Conservation (phyloP, 1,140 invertebrate genomes). For the Leptestheria dahalacensis region DNA sequence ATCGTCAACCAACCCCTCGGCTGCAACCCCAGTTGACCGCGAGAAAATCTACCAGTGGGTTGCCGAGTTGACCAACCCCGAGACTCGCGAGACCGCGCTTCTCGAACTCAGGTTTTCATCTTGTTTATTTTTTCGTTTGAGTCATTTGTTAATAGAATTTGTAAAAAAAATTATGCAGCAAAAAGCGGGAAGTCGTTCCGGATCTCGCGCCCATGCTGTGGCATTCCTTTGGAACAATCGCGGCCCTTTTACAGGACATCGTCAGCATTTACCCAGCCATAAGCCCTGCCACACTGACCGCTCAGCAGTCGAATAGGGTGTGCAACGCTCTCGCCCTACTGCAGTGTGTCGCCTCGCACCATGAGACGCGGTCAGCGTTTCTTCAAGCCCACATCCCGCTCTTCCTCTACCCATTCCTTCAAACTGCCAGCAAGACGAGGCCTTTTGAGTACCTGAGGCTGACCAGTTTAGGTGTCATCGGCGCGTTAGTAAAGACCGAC, state of each 20-base stretch:
- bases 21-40: conserved; percentile 37
- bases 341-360: conserved; percentile 98
- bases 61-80: conserved; percentile 80
- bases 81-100: conserved; percentile 88
- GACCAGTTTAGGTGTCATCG: conserved; percentile 96
- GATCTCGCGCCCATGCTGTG: conserved; percentile 95
- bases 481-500: conserved; percentile 97
- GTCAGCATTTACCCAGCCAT: conserved; percentile 96
- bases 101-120: conserved; percentile 62
- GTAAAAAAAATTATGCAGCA: conserved; percentile 43
- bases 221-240: conserved; percentile 96
- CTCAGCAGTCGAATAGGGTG: conserved; percentile 84
- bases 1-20: not conserved
- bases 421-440: conserved; percentile 88
- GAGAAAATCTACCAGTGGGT: conserved; percentile 90
- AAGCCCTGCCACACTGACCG: conserved; percentile 88
- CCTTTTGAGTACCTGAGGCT: conserved; percentile 96
- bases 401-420: conserved; percentile 95
- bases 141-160: not conserved
- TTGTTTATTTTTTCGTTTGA: not conserved
- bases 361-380: conserved; percentile 88
- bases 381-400: conserved; percentile 87
- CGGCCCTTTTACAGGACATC: conserved; percentile 78
- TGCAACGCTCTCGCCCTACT: conserved; percentile 95
- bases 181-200: conserved; percentile 90